These are phyloP conservation scores for Philaethria dido DNA, from an alignment of 2,888 invertebrate genomes.

Conservation along the genomic window DNA sequence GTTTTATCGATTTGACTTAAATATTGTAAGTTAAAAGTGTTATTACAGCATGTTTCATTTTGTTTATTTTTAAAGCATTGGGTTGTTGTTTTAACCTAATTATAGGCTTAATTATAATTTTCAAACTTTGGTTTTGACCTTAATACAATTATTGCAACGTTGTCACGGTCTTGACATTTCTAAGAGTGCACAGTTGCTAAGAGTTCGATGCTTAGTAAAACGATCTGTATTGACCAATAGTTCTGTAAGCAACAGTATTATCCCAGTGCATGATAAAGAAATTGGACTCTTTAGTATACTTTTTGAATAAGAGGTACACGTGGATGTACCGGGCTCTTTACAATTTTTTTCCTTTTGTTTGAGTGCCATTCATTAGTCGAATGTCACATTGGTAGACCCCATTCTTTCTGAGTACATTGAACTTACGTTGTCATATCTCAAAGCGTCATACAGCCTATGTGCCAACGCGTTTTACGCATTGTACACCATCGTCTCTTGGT, in stretches of 20 bases:
- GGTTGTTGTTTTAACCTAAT: not conserved
- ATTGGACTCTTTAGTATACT: not conserved
- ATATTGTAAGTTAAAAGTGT: no score
- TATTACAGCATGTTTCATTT: no score
- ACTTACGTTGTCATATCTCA: constrained; percentile 69
- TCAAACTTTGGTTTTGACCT: not conserved
- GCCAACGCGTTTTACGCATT: constrained; percentile 75
- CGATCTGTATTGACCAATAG: not conserved
- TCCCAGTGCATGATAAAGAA: not conserved
- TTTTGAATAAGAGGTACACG: constrained; percentile 51
- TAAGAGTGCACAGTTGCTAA: not conserved
- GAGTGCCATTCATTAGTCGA: constrained; percentile 79
- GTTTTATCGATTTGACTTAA: not conserved
- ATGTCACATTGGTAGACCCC: constrained; percentile 69
- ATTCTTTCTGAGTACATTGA: constrained; percentile 76
- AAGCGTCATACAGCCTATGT: constrained; percentile 53
- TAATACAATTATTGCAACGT: not conserved
- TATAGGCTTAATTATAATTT: not conserved
- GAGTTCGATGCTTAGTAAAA: not conserved
- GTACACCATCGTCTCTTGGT: constrained; percentile 50
- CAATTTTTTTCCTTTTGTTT: constrained; percentile 72
- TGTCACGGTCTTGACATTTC: constrained; percentile 6
- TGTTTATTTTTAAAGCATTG: no score
- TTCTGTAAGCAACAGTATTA: not conserved
- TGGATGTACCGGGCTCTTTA: constrained; percentile 51